Base-by-base conservation (phyloP, 2,797 vertebrate species). In the Sebastes cheni region DNA sequence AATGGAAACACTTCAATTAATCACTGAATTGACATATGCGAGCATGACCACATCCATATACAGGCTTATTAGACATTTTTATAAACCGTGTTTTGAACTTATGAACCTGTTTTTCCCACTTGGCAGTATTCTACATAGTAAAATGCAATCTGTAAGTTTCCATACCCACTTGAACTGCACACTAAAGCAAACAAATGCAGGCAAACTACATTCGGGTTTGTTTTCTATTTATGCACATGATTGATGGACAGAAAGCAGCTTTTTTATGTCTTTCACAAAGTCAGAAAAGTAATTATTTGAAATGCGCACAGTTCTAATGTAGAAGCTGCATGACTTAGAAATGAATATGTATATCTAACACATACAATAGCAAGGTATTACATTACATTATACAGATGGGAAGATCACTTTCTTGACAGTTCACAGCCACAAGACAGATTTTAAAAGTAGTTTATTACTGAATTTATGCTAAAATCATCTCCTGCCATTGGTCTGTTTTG, bases 21-120 rank as follows among this genome's bases (percentile, higher is more conserved):
- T 79, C 59, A 61, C 39, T 36, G 32, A 22, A 20, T 30, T 67
- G 23, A 54, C 50, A 32, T 29, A 69, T 22, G 39, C 46, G 67
- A 34, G n/a, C 12, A 16, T 61, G 42, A 67, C 5, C 18, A 52
- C 68, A 67, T 8, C 16, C 20, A 36, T 5, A 34, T 52, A n/a
- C 4, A 34, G 6, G 22, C 12, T 22, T 18, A 32, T 81, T 36
- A 32, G 14, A 59, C 32, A 25, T 12, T 22, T 32, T 34, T 18
- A 23, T n/a, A 20, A 52, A 14, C 2, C 2, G 1, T 30, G 22
- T 55, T 54, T 71, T 79, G 55, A 66, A 74, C 22, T 39, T 27
- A 1, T 52, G 29, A 74, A 67, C 52, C 25, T 50, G 13, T 16
- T 22, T 22, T 61, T 39, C 3, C 25, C 2, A 23, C 39, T 34